Evolutionary conservation across 2,797 vertebrate species (phyloP).

Genomic region (Thalassophryne amazonica): DNA sequence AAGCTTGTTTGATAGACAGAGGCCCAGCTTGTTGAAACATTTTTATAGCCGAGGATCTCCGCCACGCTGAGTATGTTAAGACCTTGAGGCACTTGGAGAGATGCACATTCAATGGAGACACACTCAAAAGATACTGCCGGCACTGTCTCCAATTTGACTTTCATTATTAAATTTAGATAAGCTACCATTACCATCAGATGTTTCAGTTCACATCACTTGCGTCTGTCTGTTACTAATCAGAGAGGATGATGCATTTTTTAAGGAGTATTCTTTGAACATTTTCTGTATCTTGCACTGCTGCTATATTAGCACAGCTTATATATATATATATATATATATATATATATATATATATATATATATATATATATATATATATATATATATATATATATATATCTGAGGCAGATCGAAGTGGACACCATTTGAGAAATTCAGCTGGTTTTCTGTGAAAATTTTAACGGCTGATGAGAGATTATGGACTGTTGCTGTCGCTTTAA

Average conservation of each 20-base stretch:
- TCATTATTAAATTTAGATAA: conserved; percentile 35
- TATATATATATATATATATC: too few species aligned
- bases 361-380: too few species aligned
- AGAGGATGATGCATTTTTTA: conserved; percentile 18
- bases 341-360: too few species aligned
- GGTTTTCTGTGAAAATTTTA: too few species aligned
- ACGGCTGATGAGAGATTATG: too few species aligned
- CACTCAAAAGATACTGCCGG: conserved; percentile 13
- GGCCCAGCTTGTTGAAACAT: conserved; percentile 46
- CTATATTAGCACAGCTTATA: conserved; percentile 45
- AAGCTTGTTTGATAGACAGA: conserved; percentile 51
- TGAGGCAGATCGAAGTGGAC: too few species aligned
- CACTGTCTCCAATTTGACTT: conserved; percentile 22
- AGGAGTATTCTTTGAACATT: conserved; percentile 27
- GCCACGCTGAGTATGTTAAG: conserved; percentile 13
- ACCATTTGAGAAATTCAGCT: too few species aligned
- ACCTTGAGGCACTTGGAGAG: conserved; percentile 24
- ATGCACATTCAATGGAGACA: background rate
- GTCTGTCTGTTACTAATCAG: conserved; percentile 26
- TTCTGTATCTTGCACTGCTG: conserved; percentile 5
- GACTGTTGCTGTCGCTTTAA: too few species aligned
- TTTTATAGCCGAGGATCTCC: conserved; percentile 35
- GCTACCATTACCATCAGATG: conserved; percentile 19
- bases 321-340: too few species aligned
- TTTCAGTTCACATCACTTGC: conserved; percentile 19